A percentile compares a stretch with the other conserved stretches of the same genome.
Evolutionary conservation across 1,140 invertebrate species (phyloP).

Genomic region (Apocrypta bakeri): DNA sequence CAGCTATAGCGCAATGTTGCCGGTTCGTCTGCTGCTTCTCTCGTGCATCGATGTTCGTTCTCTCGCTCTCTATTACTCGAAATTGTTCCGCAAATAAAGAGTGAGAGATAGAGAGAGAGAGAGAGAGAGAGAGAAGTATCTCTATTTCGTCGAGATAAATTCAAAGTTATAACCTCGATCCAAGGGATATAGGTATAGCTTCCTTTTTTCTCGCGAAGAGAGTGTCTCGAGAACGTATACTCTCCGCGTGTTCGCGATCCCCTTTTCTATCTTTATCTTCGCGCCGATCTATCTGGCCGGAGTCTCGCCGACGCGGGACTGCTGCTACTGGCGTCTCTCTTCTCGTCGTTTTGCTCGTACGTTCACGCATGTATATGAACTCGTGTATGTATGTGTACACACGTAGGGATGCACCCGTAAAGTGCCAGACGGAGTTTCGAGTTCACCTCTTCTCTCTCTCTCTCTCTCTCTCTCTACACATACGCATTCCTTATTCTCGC

Average conservation of each 20-base stretch:
- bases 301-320: background rate
- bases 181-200: background rate
- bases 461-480: too few relatives aligned
- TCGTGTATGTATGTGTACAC: background rate
- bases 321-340: background rate
- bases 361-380: too few relatives aligned
- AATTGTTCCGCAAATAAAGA: background rate
- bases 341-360: background rate
- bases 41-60: background rate
- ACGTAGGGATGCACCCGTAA: slow-evolving; percentile 19
- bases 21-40: background rate
- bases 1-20: background rate
- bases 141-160: too few relatives aligned
- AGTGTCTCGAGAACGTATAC: too few relatives aligned
- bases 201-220: slow-evolving; percentile 29
- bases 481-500: background rate
- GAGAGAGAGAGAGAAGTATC: too few relatives aligned
- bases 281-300: slow-evolving; percentile 21
- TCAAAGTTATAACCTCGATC: too few relatives aligned
- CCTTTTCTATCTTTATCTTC: slow-evolving; percentile 45
- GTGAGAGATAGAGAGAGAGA: background rate
- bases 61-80: too few relatives aligned
- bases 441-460: background rate
- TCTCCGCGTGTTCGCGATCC: too few relatives aligned
- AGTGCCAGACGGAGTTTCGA: slow-evolving; percentile 28